Percentiles rank a stretch among this genome's conserved stretches.
phyloP scores from a whole-genome alignment of 2,113 vertebrate species.

The Leiothrix lutea region DNA sequence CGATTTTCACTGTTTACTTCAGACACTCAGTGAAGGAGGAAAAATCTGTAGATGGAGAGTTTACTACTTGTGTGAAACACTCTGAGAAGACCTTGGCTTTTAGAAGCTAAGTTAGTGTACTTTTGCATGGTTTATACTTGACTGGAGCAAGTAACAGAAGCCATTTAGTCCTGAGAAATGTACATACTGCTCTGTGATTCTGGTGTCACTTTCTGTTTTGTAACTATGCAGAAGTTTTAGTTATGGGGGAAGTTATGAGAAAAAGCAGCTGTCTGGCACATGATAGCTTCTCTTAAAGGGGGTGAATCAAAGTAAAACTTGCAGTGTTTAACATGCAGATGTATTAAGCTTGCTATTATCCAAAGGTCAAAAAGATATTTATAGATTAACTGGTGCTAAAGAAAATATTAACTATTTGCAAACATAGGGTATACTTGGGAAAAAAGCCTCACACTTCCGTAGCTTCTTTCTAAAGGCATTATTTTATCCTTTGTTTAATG shows the following conservation, averaged over 20 bases:
- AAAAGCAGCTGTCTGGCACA: constrained; percentile 52
- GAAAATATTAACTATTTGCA: constrained; percentile 35
- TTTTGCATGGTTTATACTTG: constrained; percentile 17
- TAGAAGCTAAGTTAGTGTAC: neutral
- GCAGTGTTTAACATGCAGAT: constrained; percentile 23
- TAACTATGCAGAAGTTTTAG: constrained; percentile 48
- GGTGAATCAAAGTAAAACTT: constrained; percentile 51
- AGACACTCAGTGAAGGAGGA: neutral
- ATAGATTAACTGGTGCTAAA: constrained; percentile 28
- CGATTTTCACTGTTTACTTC: neutral
- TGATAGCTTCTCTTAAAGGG: constrained; percentile 23
- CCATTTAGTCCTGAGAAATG: constrained; percentile 9
- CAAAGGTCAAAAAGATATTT: constrained; percentile 47
- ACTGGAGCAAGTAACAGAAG: constrained; percentile 32
- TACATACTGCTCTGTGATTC: neutral
- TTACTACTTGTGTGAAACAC: neutral
- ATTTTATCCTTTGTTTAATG: constrained; percentile 35
- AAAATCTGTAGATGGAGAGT: neutral
- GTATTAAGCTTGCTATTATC: neutral
- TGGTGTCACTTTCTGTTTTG: constrained; percentile 29
- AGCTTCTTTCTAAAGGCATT: neutral
- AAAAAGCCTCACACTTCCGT: fast-evolving
- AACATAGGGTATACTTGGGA: neutral
- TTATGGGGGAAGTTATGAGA: constrained; percentile 36
- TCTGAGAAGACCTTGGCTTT: neutral